A percentile compares a stretch with the other conserved stretches of the same genome.
Conservation (phyloP, 2,113 vertebrate species). For the Psephotus haematonotus region DNA sequence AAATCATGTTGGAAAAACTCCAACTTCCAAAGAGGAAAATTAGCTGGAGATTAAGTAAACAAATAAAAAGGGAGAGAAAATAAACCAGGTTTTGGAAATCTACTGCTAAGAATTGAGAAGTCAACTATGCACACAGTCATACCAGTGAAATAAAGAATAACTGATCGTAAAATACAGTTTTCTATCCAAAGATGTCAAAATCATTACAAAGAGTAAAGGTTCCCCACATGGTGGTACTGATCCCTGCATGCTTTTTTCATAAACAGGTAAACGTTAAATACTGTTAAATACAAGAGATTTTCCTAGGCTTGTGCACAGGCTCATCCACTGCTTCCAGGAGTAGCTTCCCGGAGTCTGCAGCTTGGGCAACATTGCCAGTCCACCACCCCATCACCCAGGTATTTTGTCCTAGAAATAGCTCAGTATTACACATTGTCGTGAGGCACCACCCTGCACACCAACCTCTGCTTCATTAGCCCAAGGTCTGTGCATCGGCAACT, state of each 20-base stretch:
- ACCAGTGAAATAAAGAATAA: background rate
- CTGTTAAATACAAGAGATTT: accelerated
- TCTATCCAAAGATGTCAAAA: background rate
- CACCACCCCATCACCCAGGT: background rate
- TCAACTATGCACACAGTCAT: background rate
- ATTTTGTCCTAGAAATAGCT: background rate
- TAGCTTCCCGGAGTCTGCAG: background rate
- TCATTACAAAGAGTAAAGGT: background rate
- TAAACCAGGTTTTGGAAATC: slow-evolving; percentile 28
- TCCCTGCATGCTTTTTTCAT: background rate
- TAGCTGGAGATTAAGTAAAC: background rate
- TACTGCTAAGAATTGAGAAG: background rate
- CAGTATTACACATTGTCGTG: background rate
- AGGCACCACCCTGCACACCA: background rate
- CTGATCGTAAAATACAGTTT: background rate
- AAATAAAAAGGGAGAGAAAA: background rate
- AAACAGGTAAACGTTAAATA: background rate
- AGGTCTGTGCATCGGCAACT: background rate
- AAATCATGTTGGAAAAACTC: background rate
- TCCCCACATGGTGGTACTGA: accelerated
- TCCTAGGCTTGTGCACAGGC: background rate
- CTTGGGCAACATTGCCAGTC: background rate
- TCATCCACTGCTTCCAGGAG: background rate
- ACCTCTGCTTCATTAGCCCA: background rate
- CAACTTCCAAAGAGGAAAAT: slow-evolving; percentile 7